Evolutionary conservation across 1,140 invertebrate species (phyloP).

Genomic region (Chelonus insularis): DNA sequence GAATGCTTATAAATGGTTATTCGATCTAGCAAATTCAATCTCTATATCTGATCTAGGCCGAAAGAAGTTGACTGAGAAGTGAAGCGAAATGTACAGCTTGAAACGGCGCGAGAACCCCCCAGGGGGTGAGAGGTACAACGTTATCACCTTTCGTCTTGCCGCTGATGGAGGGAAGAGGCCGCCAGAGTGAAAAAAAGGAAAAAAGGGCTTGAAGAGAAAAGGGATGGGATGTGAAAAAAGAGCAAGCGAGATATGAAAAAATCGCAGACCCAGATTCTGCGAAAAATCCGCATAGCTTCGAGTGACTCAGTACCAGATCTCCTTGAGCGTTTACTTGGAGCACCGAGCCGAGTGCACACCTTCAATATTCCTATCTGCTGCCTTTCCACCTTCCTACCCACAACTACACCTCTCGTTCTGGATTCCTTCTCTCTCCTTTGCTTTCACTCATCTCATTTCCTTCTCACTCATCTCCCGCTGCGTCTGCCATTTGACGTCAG

Average conservation of each 20-base stretch:
- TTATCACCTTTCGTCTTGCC: conserved; percentile 27
- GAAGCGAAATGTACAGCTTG: neutral
- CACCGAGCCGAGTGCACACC: conserved; percentile 26
- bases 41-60: too few relatives aligned
- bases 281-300: conserved; percentile 39
- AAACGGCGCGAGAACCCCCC: conserved; percentile 5
- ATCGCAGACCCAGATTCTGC: conserved; percentile 31
- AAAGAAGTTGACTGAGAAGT: too few relatives aligned
- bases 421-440: neutral
- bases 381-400: conserved; percentile 5
- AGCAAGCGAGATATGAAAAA: conserved; percentile 18
- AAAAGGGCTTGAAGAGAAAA: neutral
- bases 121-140: conserved; percentile 18
- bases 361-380: conserved; percentile 14
- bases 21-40: too few relatives aligned
- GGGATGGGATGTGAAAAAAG: conserved; percentile 3
- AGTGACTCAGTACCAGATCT: conserved; percentile 47
- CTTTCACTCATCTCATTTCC: conserved; percentile 2
- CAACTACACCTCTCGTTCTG: neutral
- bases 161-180: conserved; percentile 21
- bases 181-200: conserved; percentile 18
- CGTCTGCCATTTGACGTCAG: neutral
- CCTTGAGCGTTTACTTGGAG: conserved; percentile 41
- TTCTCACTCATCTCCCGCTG: neutral
- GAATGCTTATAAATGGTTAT: too few relatives aligned